Evolutionary conservation across 2,113 vertebrate species (phyloP).

Genomic region (Malurus alboscapulatus): DNA sequence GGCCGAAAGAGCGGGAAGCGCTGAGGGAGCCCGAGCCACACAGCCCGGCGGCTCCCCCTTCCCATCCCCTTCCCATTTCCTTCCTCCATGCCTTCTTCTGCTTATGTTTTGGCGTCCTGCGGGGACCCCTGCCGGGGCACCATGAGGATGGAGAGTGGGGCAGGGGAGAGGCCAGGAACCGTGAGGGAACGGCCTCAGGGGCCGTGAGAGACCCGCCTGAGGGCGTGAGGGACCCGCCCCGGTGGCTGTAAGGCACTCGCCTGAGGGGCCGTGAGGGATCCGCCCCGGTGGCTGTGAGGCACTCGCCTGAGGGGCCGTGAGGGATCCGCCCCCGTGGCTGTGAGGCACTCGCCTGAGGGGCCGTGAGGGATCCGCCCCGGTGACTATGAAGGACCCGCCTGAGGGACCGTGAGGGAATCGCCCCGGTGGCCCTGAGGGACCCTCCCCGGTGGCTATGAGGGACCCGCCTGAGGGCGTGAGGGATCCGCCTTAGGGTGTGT

Average conservation of each 20-base stretch:
- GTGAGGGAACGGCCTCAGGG: background rate
- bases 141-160: background rate
- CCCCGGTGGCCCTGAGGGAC: too few species aligned
- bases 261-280: background rate
- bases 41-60: background rate
- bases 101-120: background rate
- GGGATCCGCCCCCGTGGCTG: background rate
- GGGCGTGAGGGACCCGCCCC: background rate
- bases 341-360: background rate
- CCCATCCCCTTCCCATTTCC: background rate
- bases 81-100: background rate
- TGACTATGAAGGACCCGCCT: accelerated
- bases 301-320: too few species aligned
- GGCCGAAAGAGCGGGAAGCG: background rate
- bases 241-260: too few species aligned
- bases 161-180: background rate
- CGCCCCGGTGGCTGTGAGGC: too few species aligned
- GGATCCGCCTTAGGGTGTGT: too few species aligned
- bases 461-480: too few species aligned
- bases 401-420: background rate
- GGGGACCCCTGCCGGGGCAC: background rate
- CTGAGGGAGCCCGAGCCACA: background rate
- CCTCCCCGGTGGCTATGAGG: too few species aligned
- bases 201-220: background rate
- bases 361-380: too few species aligned